Conservation (phyloP, 2,113 vertebrate genomes). For the Phainopepla nitens region DNA sequence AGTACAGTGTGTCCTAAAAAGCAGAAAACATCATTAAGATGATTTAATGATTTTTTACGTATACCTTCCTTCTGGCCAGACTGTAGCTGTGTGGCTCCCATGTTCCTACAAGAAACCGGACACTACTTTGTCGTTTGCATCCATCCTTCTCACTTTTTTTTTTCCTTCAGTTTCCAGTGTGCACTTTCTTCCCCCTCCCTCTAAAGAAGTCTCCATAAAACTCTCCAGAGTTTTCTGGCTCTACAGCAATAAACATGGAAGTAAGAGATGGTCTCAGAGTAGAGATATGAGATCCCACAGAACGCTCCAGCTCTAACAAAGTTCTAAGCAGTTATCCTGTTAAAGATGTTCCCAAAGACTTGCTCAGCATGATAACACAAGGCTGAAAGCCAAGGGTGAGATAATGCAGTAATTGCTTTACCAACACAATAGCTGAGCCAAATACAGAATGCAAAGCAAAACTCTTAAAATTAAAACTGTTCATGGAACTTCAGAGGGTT, state of each 20-base stretch:
- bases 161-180: background rate
- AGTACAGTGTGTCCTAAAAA: background rate
- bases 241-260: background rate
- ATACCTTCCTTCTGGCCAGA: background rate
- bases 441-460: conserved; percentile 4
- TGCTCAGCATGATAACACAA: conserved; percentile 46
- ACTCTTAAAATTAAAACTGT: background rate
- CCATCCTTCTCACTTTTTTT: background rate
- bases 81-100: background rate
- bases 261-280: conserved; percentile 2
- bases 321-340: conserved; percentile 12
- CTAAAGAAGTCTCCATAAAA: background rate
- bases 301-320: background rate
- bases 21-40: background rate
- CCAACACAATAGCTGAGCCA: conserved; percentile 34
- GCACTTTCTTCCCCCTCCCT: background rate
- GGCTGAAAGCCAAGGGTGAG: conserved; percentile 66
- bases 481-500: background rate
- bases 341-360: conserved; percentile 53
- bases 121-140: background rate
- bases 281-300: background rate
- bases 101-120: background rate
- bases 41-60: background rate
- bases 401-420: conserved; percentile 65
- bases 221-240: background rate